A percentile compares a stretch with the other conserved stretches of the same genome.
Conservation (phyloP, 2,113 vertebrate species). For the Alligator mississippiensis region DNA sequence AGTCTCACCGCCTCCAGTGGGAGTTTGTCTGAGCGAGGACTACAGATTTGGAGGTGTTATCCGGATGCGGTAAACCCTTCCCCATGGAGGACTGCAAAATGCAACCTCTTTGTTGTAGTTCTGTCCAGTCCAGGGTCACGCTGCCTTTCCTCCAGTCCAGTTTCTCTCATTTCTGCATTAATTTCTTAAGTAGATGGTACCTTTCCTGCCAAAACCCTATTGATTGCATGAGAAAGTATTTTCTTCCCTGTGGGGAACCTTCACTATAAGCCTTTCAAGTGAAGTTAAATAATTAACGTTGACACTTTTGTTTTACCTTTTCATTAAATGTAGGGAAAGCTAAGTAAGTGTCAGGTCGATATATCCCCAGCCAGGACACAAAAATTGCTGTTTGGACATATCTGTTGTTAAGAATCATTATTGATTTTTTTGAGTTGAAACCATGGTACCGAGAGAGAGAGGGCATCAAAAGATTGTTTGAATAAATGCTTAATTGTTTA, state of each 20-base stretch:
- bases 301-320: constrained; percentile 27
- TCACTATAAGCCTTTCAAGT: neutral
- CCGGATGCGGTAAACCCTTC: neutral
- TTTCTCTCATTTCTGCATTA: neutral
- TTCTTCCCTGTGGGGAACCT: neutral
- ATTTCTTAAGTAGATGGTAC: neutral
- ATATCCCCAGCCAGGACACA: neutral
- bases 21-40: neutral
- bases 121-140: neutral
- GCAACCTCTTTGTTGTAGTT: neutral
- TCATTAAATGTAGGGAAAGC: neutral
- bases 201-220: constrained; percentile 10
- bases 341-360: neutral
- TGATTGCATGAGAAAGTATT: neutral
- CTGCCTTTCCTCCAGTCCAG: neutral
- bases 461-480: neutral
- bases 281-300: constrained; percentile 5
- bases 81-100: neutral
- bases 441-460: neutral
- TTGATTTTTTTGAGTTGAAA: neutral
- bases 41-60: neutral
- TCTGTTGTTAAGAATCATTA: neutral
- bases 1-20: too few relatives aligned
- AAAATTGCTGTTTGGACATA: neutral
- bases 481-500: neutral